Base-by-base conservation (phyloP, 2,888 invertebrate genomes). In the Apamea crenata region DNA sequence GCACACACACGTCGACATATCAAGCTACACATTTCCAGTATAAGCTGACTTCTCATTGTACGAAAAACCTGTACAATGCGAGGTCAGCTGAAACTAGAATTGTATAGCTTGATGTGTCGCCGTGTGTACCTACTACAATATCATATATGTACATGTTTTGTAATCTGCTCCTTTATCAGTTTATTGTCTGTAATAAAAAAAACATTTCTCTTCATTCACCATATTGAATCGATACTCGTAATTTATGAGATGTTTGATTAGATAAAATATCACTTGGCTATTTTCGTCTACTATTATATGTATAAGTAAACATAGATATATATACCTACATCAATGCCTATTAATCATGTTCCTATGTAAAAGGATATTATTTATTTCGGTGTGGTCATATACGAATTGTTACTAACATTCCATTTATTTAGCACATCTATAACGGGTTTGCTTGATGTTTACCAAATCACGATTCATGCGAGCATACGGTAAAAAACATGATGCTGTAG, bases 261-360 rank as follows among this genome's bases (percentile, higher is more conserved):
- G 82, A 80, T 82, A 80, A 18, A 74, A 47, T 81, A 74, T 74
- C 75, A 36, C 8, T 32, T 36, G 75, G 25, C 75, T 82, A 56
- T 53, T 44, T 70, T 65, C 36, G 29, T 65, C 72, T 72, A 56
- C n/a, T 53, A 12, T 3, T 1, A 32, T n/a, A n/a, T n/a, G 32
- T 32, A 32, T 44, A 44, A 25, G 53, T 53, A 21, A 18, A 56
- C 44, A 36, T 53, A 50, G 32, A 53, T 78, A 80, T n/a, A 29
- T 36, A 36, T 36, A 36, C 3, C 21, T 53, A 21, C 8, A 12
- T 21, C 29, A 6, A 6, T 44, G 10, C 2, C 18, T 25, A 5
- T 40, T 40, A 63, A 25, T 18, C 29, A 77, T 78, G 78, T 77
- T 44, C 50, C 12, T 25, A 44, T 36, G 36, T 36, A 29, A 56